A percentile compares a stretch with the other conserved stretches of the same genome.
phyloP scores from a whole-genome alignment of 2,113 vertebrate genomes.

The Anoura caudifer region DNA sequence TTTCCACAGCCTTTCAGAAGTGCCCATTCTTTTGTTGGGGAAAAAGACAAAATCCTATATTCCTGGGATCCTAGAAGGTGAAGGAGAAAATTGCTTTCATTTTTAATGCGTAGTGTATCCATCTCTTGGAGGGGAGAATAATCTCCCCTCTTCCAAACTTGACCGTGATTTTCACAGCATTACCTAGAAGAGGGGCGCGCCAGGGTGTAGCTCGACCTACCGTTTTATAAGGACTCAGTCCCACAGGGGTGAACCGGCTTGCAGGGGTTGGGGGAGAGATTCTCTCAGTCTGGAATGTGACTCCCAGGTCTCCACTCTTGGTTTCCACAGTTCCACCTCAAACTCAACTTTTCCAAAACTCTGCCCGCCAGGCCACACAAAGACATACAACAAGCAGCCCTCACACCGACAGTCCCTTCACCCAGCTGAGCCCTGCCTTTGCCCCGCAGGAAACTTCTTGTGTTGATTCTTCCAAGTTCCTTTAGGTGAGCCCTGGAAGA shows the following conservation, averaged over 20 bases:
- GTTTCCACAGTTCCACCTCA: neutral
- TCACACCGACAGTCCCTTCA: neutral
- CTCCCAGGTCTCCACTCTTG: neutral
- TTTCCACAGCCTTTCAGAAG: conserved; percentile 31
- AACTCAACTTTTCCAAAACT: neutral
- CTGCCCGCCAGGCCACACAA: neutral
- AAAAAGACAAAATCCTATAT: conserved; percentile 49
- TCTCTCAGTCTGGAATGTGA: neutral
- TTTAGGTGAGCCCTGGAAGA: neutral
- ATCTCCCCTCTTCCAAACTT: neutral
- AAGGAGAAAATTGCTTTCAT: conserved; percentile 24
- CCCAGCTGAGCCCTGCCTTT: neutral
- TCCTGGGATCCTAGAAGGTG: conserved; percentile 39
- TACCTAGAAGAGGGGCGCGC: conserved; percentile 8
- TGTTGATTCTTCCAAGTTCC: neutral
- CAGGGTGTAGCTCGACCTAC: neutral
- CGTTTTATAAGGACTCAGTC: neutral
- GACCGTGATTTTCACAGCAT: conserved; percentile 23
- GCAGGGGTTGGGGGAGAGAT: no score
- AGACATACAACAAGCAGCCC: neutral
- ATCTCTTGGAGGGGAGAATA: neutral
- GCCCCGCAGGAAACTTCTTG: neutral
- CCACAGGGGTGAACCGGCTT: neutral
- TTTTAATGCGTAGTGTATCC: conserved; percentile 32
- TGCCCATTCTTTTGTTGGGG: conserved; percentile 47